phyloP scores from a whole-genome alignment of 2,797 vertebrate species.

The Phoxinus dragarum region DNA sequence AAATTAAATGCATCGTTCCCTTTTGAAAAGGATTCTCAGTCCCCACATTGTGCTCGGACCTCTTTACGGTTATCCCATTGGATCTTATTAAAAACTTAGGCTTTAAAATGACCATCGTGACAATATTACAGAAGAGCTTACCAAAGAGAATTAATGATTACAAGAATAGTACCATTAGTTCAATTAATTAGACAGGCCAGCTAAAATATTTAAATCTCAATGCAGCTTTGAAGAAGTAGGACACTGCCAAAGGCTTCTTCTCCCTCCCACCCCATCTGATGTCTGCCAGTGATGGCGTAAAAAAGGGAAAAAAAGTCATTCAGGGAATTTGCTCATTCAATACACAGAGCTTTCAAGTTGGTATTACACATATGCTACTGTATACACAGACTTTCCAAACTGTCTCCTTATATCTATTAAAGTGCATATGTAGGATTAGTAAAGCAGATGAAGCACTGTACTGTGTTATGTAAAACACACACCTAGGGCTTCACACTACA shows the following conservation, averaged over 20 bases:
- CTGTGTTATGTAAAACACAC: neutral
- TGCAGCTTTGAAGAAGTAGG: slow-evolving; percentile 66
- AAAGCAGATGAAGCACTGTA: neutral
- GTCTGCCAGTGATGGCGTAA: slow-evolving; percentile 46
- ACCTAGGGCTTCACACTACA: neutral
- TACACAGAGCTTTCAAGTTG: slow-evolving; percentile 22
- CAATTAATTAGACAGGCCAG: slow-evolving; percentile 67
- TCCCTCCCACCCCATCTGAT: slow-evolving; percentile 43
- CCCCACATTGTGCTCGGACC: slow-evolving; percentile 2
- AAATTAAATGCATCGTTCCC: neutral
- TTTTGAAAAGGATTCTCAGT: slow-evolving; percentile 7
- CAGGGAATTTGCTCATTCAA: slow-evolving; percentile 36
- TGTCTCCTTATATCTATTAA: neutral
- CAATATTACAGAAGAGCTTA: slow-evolving; percentile 59
- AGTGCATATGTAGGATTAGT: neutral
- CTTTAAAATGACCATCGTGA: slow-evolving; percentile 60
- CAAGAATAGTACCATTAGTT: slow-evolving; percentile 68
- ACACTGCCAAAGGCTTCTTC: slow-evolving; percentile 60
- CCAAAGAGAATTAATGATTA: slow-evolving; percentile 68
- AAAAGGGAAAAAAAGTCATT: slow-evolving; percentile 36
- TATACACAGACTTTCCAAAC: slow-evolving; percentile 5
- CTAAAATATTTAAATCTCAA: slow-evolving; percentile 74
- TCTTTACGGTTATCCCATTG: slow-evolving; percentile 30
- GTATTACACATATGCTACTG: slow-evolving; percentile 1
- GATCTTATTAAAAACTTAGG: slow-evolving; percentile 65